Base-by-base conservation (phyloP, 2,888 invertebrate genomes). In the Alsophila aescularia region DNA sequence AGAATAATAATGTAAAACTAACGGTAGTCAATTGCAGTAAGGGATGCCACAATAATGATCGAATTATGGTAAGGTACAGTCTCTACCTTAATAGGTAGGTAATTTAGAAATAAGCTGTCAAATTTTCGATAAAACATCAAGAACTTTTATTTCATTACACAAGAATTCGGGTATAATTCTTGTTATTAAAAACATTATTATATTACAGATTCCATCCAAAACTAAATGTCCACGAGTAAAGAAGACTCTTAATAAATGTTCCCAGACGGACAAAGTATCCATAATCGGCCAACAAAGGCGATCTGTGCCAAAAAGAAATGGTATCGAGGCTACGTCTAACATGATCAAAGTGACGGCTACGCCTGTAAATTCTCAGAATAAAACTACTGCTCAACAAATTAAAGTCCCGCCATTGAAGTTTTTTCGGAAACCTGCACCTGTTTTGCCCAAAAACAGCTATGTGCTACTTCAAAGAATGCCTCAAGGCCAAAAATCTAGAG, bases 251-350 rank as follows among this genome's bases (percentile, higher is more conserved):
- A 52, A 59, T 32, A 45, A 48, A 57, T 45, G 45, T 15, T 47
- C 39, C 2, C 62, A 62, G 5, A 59, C 59, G 2, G 53, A 62
- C 9, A 31, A 48, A 43, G 29, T 43, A 7, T 10, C 31, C 2
- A 29, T n/a, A n/a, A n/a, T 27, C 24, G 1, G 24, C 24, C 1
- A 2, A 24, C 24, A 5, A 8, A 54, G 45, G 24, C 48, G 36
- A 36, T 12, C n/a, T 12, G 3, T 12, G 0, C 7, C 24, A 3
- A 32, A 42, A 43, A 27, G 10, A 16, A 31, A 12, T 1, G 12
- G 5, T 2, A 2, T 41, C 2, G 31, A 32, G 3, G 6, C n/a
- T 39, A 54, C 24, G 41, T 15, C n/a, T 16, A 48, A 12, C 31
- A 37, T 31, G 4, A 16, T 31, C n/a, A 21, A 16, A 6, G 18